Percentiles rank a stretch among this genome's conserved stretches.
Conservation (phyloP, 2,888 invertebrate genomes). For the Acleris sparsana region DNA sequence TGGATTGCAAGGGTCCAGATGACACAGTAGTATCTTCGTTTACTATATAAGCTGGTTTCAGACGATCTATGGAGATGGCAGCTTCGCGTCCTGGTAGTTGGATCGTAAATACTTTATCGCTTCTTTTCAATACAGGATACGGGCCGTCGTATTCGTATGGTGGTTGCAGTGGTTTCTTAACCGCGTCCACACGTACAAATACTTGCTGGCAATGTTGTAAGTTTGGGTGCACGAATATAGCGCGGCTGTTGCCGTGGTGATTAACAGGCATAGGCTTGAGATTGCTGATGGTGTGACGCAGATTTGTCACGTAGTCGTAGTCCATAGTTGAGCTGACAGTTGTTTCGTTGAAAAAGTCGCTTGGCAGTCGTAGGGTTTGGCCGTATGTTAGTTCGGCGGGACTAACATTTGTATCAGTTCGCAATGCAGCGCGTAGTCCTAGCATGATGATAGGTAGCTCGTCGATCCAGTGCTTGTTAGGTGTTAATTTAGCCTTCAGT, state of each 20-base stretch:
- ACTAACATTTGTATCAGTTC: constrained; percentile 16
- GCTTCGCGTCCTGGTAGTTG: constrained; percentile 25
- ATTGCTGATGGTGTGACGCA: too few species aligned
- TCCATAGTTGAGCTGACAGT: too few species aligned
- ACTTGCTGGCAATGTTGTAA: constrained; percentile 36
- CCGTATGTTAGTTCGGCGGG: constrained; percentile 25
- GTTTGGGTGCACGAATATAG: constrained; percentile 22
- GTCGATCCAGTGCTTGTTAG: constrained; percentile 12
- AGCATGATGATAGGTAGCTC: constrained; percentile 23
- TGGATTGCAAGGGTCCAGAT: too few species aligned
- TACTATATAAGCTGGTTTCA: constrained; percentile 42
- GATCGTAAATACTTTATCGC: background rate
- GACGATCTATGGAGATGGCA: constrained; percentile 40
- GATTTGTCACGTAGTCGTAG: too few species aligned
- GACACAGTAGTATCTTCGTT: too few species aligned
- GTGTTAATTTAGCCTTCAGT: too few species aligned
- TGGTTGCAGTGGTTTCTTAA: constrained; percentile 39
- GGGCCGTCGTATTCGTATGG: constrained; percentile 41
- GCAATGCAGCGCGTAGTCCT: constrained; percentile 24
- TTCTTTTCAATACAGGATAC: background rate
- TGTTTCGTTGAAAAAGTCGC: too few species aligned
- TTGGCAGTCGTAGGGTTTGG: constrained; percentile 5
- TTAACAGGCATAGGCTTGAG: too few species aligned
- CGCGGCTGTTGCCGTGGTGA: too few species aligned
- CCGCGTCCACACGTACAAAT: constrained; percentile 40